Percentiles rank a stretch among this genome's conserved stretches.
Conservation (phyloP, 2,113 vertebrate genomes). For the Zosterops hypoxanthus region DNA sequence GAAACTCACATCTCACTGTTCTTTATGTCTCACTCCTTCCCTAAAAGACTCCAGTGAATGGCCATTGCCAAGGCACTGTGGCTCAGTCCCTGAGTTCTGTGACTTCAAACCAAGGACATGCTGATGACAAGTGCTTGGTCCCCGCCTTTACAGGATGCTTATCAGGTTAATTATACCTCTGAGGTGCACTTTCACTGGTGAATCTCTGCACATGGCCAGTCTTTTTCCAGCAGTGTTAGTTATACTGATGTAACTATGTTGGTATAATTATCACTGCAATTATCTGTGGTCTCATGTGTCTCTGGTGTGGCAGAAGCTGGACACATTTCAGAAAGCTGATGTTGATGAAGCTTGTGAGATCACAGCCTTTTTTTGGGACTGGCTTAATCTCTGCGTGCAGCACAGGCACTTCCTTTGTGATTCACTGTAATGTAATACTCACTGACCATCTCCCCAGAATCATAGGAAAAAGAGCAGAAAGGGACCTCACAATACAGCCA, state of each 20-base stretch:
- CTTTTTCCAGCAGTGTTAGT: conserved; percentile 21
- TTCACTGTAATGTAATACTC: neutral
- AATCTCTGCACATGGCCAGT: neutral
- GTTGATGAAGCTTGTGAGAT: conserved; percentile 40
- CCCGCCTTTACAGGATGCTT: conserved; percentile 2
- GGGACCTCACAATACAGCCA: neutral
- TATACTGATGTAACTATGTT: conserved; percentile 37
- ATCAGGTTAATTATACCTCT: conserved; percentile 37
- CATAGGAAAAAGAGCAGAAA: neutral
- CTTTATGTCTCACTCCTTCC: neutral
- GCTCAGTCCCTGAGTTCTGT: neutral
- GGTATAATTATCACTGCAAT: conserved; percentile 41
- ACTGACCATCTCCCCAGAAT: neutral
- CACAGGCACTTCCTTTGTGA: conserved; percentile 36
- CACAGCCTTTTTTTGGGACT: conserved; percentile 41
- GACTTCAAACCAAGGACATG: neutral
- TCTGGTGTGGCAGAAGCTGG: conserved; percentile 22
- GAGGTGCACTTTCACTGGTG: conserved; percentile 42
- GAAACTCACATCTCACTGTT: neutral
- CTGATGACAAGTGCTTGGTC: neutral
- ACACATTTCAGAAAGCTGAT: conserved; percentile 38
- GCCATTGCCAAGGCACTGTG: neutral
- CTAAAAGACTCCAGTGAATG: neutral
- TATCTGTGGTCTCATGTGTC: conserved; percentile 35
- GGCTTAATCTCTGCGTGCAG: neutral